Conservation (phyloP, 2,888 invertebrate genomes). For the Frankliniella intonsa region DNA sequence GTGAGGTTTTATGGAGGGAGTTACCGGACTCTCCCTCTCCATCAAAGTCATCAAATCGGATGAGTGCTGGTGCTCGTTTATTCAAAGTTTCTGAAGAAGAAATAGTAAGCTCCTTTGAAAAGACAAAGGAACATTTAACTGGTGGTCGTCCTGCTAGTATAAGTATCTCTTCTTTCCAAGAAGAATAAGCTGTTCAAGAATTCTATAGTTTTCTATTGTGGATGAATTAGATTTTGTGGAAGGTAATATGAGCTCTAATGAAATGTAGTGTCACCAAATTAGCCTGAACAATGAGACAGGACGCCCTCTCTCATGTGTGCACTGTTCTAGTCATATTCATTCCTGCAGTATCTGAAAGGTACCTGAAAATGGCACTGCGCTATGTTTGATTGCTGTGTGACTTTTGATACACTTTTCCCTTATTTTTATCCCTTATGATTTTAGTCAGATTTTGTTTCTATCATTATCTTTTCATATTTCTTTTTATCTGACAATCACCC, state of each 20-base stretch:
- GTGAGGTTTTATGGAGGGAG: not conserved
- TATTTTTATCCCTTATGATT: constrained; percentile 41
- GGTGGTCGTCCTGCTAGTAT: not conserved
- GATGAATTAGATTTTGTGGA: not conserved
- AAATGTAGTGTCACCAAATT: not conserved
- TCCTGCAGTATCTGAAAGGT: no score
- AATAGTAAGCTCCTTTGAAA: constrained; percentile 36
- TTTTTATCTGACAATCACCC: not conserved
- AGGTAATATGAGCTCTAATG: not conserved
- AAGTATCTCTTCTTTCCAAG: not conserved
- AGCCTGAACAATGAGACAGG: not conserved
- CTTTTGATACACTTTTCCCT: constrained; percentile 28
- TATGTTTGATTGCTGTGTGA: no score
- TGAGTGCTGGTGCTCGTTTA: constrained; percentile 45
- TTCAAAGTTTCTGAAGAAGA: constrained; percentile 47
- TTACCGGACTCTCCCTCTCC: not conserved
- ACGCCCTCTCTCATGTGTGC: not conserved
- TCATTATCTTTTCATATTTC: not conserved
- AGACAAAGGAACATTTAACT: not conserved
- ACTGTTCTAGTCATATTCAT: no score
- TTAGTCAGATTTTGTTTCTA: not conserved
- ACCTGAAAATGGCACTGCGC: no score
- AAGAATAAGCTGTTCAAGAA: not conserved
- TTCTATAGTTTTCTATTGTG: not conserved
- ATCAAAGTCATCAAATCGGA: constrained; percentile 37